Percentiles rank a stretch among this genome's conserved stretches.
Conservation (phyloP, 2,888 invertebrate genomes). For the Meghimatium bilineatum region DNA sequence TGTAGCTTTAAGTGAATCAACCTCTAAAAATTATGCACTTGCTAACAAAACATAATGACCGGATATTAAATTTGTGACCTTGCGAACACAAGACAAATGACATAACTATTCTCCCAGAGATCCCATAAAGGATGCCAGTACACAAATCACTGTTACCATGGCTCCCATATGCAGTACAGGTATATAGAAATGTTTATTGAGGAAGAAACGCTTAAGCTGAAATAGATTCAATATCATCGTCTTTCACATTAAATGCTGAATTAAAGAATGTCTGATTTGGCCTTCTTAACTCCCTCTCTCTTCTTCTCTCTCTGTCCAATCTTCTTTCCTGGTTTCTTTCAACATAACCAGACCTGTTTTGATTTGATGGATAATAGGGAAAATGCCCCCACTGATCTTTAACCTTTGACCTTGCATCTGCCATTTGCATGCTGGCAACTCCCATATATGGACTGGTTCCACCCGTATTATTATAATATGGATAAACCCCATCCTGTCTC, state of each 20-base stretch:
- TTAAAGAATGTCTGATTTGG: slow-evolving; percentile 43
- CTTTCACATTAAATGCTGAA: slow-evolving; percentile 34
- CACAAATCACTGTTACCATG: too few relatives aligned
- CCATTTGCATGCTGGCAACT: slow-evolving; percentile 30
- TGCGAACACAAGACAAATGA: too few relatives aligned
- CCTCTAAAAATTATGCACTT: too few relatives aligned
- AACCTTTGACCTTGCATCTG: slow-evolving; percentile 41
- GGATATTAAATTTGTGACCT: too few relatives aligned
- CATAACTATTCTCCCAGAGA: too few relatives aligned
- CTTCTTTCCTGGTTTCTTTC: slow-evolving; percentile 29
- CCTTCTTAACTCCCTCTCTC: slow-evolving; percentile 38
- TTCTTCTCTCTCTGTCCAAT: slow-evolving; percentile 30
- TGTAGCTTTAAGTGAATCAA: too few relatives aligned
- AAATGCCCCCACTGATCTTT: slow-evolving; percentile 39
- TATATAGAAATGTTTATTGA: too few relatives aligned
- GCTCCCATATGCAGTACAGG: too few relatives aligned
- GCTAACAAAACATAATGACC: too few relatives aligned
- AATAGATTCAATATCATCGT: slow-evolving; percentile 47
- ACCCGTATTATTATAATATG: slow-evolving; percentile 12
- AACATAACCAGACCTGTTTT: neutral
- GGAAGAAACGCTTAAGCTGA: neutral
- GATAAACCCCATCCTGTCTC: neutral
- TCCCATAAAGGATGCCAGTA: too few relatives aligned
- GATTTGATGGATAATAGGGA: slow-evolving; percentile 23
- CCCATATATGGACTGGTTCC: slow-evolving; percentile 33